A percentile compares a stretch with the other conserved stretches of the same genome.
Conservation (phyloP, 2,797 vertebrate species). For the Ammospiza maritima region DNA sequence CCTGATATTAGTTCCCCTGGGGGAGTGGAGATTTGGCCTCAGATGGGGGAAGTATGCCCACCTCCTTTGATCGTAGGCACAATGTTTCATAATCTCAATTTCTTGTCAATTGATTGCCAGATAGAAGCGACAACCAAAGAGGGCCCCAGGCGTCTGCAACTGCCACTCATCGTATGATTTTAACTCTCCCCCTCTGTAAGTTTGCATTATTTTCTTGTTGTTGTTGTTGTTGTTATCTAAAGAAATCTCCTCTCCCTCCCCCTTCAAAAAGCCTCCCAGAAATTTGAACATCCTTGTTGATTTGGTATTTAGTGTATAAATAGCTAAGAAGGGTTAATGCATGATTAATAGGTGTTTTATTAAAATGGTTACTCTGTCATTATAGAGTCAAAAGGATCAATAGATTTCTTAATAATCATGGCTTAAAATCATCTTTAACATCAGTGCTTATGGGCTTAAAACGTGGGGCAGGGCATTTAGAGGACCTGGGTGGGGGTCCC, state of each 20-base stretch:
- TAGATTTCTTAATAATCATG: conserved; percentile 52
- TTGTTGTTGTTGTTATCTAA: conserved; percentile 42
- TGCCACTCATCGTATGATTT: conserved; percentile 75
- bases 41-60: conserved; percentile 44
- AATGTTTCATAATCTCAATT: conserved; percentile 75
- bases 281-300: background rate
- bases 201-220: conserved; percentile 67
- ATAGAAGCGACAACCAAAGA: conserved; percentile 77
- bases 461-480: background rate
- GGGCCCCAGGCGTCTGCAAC: conserved; percentile 72
- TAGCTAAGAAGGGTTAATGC: conserved; percentile 56
- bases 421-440: conserved; percentile 30
- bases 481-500: background rate
- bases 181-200: conserved; percentile 77
- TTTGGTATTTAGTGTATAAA: background rate
- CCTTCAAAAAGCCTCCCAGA: background rate
- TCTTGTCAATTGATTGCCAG: conserved; percentile 79
- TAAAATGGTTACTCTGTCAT: conserved; percentile 56
- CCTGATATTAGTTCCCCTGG: background rate
- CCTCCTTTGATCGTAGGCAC: conserved; percentile 39
- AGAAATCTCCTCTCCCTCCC: background rate
- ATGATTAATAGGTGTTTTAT: conserved; percentile 60
- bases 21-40: conserved; percentile 41
- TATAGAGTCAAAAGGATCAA: conserved; percentile 46
- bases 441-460: background rate